A percentile compares a stretch with the other conserved stretches of the same genome.
These are phyloP conservation scores for Dasyornis broadbenti DNA, from an alignment of 2,113 vertebrate genomes.

Conservation along the genomic window DNA sequence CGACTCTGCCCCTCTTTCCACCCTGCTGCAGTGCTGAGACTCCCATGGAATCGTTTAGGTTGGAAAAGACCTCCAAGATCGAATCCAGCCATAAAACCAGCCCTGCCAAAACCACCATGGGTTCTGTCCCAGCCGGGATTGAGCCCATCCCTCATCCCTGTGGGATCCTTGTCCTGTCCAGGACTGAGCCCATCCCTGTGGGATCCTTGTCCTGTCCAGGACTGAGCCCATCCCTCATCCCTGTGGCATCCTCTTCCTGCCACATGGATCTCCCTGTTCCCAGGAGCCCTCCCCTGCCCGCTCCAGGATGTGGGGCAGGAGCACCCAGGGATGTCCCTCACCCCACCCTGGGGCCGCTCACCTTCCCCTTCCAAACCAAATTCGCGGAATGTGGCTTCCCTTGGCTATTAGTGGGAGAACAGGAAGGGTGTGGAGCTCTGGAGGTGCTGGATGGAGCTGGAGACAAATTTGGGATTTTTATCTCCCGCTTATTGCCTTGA, in stretches of 20 bases:
- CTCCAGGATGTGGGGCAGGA: too few relatives aligned
- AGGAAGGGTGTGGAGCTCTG: too few relatives aligned
- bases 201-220: neutral
- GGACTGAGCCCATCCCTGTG: neutral
- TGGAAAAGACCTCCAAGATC: neutral
- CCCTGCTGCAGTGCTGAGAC: neutral
- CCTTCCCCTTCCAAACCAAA: too few relatives aligned
- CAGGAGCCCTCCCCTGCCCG: too few relatives aligned
- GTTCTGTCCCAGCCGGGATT: fast-evolving
- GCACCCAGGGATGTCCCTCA: too few relatives aligned
- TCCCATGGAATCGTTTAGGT: neutral
- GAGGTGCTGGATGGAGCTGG: neutral
- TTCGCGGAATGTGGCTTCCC: too few relatives aligned
- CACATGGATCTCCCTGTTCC: too few relatives aligned
- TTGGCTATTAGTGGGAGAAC: fast-evolving
- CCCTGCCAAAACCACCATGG: fast-evolving
- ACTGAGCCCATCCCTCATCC: neutral
- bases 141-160: neutral
- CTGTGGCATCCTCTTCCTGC: neutral
- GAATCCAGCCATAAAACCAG: neutral
- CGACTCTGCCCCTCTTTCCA: neutral
- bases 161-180: neutral
- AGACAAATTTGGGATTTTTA: neutral
- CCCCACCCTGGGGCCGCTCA: too few relatives aligned
- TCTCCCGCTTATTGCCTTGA: neutral